phyloP scores from a whole-genome alignment of 2,888 invertebrate species.

The Drosophila quinaria region DNA sequence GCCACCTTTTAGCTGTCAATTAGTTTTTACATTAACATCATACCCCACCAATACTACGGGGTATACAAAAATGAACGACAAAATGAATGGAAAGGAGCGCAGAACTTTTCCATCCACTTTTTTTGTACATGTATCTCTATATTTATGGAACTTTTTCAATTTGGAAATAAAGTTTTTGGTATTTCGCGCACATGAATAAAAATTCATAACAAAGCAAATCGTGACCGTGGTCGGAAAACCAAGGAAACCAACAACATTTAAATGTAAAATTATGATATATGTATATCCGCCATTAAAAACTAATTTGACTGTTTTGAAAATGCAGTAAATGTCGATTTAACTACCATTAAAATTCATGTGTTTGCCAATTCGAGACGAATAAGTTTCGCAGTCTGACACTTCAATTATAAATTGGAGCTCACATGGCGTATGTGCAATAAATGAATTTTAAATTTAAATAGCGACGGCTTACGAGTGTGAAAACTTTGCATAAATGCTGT shows the following conservation, averaged over 20 bases:
- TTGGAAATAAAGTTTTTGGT: slow-evolving; percentile 76
- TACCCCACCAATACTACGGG: not conserved
- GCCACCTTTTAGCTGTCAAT: too few species aligned
- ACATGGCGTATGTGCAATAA: slow-evolving; percentile 43
- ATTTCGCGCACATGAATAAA: slow-evolving; percentile 73
- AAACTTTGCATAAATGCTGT: slow-evolving; percentile 1
- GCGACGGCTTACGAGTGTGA: not conserved
- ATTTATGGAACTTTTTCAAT: slow-evolving; percentile 80
- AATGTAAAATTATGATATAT: slow-evolving; percentile 47
- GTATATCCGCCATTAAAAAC: slow-evolving; percentile 63
- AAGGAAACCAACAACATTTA: slow-evolving; percentile 37
- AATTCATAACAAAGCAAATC: slow-evolving; percentile 75
- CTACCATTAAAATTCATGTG: slow-evolving; percentile 10
- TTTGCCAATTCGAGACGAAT: not conserved
- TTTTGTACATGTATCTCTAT: slow-evolving; percentile 66
- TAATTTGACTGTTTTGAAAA: slow-evolving; percentile 57
- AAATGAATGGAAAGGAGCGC: slow-evolving; percentile 45
- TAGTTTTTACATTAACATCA: not conserved
- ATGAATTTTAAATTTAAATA: slow-evolving; percentile 4
- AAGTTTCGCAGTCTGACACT: not conserved
- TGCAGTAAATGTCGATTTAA: slow-evolving; percentile 23
- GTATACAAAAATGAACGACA: slow-evolving; percentile 22
- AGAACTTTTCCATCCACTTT: slow-evolving; percentile 66
- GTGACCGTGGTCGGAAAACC: slow-evolving; percentile 55
- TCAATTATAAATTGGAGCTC: slow-evolving; percentile 7